Percentiles rank a stretch among this genome's conserved stretches.
These are phyloP conservation scores for Leptinotarsa undecemlineata DNA, from an alignment of 1,140 invertebrate genomes.

Conservation along the genomic window DNA sequence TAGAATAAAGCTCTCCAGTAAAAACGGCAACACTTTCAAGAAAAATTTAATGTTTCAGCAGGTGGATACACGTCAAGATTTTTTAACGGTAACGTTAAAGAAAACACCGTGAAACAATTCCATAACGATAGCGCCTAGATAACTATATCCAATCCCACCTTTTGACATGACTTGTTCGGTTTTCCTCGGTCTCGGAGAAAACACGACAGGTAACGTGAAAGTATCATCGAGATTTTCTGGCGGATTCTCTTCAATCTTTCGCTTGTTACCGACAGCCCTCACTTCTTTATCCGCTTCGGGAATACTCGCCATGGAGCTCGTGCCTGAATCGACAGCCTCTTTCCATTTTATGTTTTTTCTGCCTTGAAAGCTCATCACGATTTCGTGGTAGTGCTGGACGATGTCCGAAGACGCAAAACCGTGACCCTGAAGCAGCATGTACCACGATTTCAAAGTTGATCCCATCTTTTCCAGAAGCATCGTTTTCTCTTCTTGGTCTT, in stretches of 20 bases:
- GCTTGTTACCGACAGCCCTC: constrained; percentile 16
- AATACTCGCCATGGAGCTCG: constrained; percentile 21
- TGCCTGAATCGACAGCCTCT: constrained; percentile 45
- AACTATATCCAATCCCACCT: constrained; percentile 42
- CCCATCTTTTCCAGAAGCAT: constrained; percentile 43
- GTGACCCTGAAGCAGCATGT: constrained; percentile 42
- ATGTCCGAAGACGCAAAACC: constrained; percentile 40
- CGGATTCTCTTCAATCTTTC: constrained; percentile 30
- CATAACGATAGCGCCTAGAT: constrained; percentile 32
- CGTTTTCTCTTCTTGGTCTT: constrained; percentile 39
- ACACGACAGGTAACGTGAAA: constrained; percentile 19
- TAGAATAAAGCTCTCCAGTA: not conserved
- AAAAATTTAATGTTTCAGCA: constrained; percentile 22
- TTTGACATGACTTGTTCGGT: constrained; percentile 36
- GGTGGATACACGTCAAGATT: constrained; percentile 24
- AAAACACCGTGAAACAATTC: constrained; percentile 41
- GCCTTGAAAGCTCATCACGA: constrained; percentile 53
- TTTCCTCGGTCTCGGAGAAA: constrained; percentile 23
- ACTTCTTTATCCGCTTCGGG: constrained; percentile 4
- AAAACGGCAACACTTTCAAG: not conserved
- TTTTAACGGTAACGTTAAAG: constrained; percentile 20
- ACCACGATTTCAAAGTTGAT: constrained; percentile 37
- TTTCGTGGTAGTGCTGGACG: constrained; percentile 38
- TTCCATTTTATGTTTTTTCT: constrained; percentile 58
- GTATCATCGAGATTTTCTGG: constrained; percentile 27